These are phyloP conservation scores for Ibidorhyncha struthersii DNA, from an alignment of 2,113 vertebrate genomes.

Conservation along the genomic window DNA sequence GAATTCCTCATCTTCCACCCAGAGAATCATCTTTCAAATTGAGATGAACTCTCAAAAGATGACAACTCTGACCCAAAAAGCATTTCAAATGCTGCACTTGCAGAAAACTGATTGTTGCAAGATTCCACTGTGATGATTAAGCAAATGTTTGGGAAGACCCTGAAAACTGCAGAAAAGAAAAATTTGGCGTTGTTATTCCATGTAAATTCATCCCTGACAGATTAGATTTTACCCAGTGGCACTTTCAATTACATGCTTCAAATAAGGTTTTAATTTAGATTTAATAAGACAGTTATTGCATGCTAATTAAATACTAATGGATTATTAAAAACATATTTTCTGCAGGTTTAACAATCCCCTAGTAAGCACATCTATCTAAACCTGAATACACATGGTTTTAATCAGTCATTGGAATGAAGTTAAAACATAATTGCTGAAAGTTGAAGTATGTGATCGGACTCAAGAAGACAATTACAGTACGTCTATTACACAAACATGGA, in stretches of 20 bases:
- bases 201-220: conserved; percentile 54
- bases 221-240: conserved; percentile 69
- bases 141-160: conserved; percentile 8
- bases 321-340: conserved; percentile 73
- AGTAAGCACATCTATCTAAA: conserved; percentile 65
- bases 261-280: conserved; percentile 71
- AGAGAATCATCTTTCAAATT: conserved; percentile 27
- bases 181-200: conserved; percentile 33
- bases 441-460: conserved; percentile 44
- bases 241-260: conserved; percentile 68
- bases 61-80: conserved; percentile 33
- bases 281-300: conserved; percentile 75
- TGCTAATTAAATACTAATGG: conserved; percentile 70
- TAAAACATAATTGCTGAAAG: conserved; percentile 60
- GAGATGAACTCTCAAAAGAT: conserved; percentile 39
- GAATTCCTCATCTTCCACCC: conserved; percentile 26
- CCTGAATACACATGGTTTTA: conserved; percentile 61
- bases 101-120: conserved; percentile 35
- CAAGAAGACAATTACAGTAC: conserved; percentile 30
- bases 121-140: conserved; percentile 52
- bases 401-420: conserved; percentile 58
- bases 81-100: conserved; percentile 48
- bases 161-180: conserved; percentile 47
- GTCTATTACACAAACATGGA: conserved; percentile 8
- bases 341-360: conserved; percentile 50